These are phyloP conservation scores for Pantherophis alleghaniensis DNA, from an alignment of 2,797 vertebrate species.

Conservation along the genomic window DNA sequence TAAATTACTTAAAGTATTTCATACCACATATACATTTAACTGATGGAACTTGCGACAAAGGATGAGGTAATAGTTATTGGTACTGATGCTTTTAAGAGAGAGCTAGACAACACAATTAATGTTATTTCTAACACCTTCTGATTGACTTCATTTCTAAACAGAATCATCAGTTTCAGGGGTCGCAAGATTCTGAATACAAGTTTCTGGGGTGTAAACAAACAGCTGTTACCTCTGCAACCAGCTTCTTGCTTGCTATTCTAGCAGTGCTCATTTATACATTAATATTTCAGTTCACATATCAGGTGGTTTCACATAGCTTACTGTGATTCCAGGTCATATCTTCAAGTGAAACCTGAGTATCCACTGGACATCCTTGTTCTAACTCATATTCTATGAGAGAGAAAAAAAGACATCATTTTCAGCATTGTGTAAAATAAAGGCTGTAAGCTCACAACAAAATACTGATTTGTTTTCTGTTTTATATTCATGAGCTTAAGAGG, in stretches of 20 bases:
- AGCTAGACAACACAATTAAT: background rate
- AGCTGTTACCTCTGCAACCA: background rate
- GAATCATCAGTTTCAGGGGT: background rate
- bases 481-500: background rate
- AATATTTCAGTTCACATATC: background rate
- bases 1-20: background rate
- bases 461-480: background rate
- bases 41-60: background rate
- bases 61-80: background rate
- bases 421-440: background rate
- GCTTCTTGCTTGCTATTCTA: background rate
- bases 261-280: background rate
- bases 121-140: background rate
- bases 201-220: background rate
- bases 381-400: constrained; percentile 77
- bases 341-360: constrained; percentile 78
- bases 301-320: constrained; percentile 54
- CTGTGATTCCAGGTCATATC: constrained; percentile 88
- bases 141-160: background rate
- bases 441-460: background rate
- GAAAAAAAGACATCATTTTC: constrained; percentile 32
- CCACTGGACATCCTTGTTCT: constrained; percentile 82
- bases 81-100: background rate
- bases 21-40: background rate
- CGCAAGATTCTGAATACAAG: background rate